phyloP scores from a whole-genome alignment of 2,797 vertebrate genomes.

The Podarcis lilfordi region DNA sequence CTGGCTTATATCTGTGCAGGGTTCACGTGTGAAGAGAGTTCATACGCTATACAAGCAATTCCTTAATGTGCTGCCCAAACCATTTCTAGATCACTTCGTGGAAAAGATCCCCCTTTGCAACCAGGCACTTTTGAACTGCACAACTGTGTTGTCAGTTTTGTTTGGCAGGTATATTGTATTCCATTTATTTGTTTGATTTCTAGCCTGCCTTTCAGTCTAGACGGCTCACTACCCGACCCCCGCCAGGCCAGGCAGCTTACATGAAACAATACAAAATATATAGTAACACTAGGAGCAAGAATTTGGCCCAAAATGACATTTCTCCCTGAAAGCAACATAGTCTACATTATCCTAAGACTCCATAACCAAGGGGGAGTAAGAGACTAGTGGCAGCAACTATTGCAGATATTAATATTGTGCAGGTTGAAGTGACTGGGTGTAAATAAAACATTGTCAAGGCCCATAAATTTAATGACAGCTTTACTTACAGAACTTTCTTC shows the following conservation, averaged over 20 bases:
- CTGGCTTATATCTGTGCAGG: neutral
- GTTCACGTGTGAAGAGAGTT: neutral
- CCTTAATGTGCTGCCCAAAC: neutral
- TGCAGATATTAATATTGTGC: too few species aligned
- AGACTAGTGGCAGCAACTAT: neutral
- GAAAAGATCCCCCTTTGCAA: neutral
- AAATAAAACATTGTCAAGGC: too few species aligned
- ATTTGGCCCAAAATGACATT: slow-evolving; percentile 43
- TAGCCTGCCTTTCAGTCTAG: too few species aligned
- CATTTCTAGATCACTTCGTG: slow-evolving; percentile 4
- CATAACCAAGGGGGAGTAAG: neutral
- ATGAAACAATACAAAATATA: neutral
- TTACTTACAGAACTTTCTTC: too few species aligned
- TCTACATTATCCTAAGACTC: too few species aligned
- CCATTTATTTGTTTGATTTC: too few species aligned
- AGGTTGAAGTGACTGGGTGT: too few species aligned
- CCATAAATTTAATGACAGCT: too few species aligned
- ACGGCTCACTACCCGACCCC: too few species aligned
- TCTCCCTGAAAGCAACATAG: neutral
- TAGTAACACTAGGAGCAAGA: neutral
- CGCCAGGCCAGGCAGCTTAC: too few species aligned
- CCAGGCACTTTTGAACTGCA: slow-evolving; percentile 9
- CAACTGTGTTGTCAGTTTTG: neutral
- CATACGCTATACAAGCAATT: neutral
- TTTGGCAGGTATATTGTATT: neutral